Conservation (phyloP, 2,797 vertebrate genomes). For the Muraenolepis orangiensis region DNA sequence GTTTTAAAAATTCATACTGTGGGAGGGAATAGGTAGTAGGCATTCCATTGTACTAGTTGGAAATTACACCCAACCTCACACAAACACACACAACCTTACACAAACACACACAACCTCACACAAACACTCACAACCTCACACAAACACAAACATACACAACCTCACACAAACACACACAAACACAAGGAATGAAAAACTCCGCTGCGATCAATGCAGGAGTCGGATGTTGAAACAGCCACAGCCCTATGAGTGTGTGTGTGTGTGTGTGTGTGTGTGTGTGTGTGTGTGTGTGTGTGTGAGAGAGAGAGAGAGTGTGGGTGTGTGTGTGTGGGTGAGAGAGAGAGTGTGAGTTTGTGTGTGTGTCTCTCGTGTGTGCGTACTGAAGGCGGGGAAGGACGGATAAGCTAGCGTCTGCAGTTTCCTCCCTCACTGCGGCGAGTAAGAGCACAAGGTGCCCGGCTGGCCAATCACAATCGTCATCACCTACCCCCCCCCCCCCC, state of each 20-base stretch:
- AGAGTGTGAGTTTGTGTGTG: not conserved
- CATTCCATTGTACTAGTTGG: too few relatives aligned
- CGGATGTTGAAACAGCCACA: too few relatives aligned
- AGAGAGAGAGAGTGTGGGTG: constrained; percentile 7
- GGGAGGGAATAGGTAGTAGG: too few relatives aligned
- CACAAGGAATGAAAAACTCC: too few relatives aligned
- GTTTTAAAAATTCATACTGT: too few relatives aligned
- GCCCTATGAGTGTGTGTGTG: constrained; percentile 3
- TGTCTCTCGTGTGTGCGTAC: not conserved
- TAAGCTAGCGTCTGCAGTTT: not conserved
- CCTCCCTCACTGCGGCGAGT: not conserved
- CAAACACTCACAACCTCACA: not conserved
- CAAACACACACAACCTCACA: constrained; percentile 19
- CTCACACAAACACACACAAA: too few relatives aligned
- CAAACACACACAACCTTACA: too few relatives aligned
- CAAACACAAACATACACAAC: constrained; percentile 12
- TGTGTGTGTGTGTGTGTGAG: constrained; percentile 13
- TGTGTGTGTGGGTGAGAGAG: not conserved
- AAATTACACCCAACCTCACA: too few relatives aligned
- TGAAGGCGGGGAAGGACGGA: not conserved
- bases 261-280: constrained; percentile 15
- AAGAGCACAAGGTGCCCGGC: not conserved
- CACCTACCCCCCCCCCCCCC: not conserved
- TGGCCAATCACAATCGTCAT: not conserved
- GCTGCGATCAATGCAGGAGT: too few relatives aligned